Conservation (phyloP, 2,113 vertebrate species). For the Amia ocellicauda region DNA sequence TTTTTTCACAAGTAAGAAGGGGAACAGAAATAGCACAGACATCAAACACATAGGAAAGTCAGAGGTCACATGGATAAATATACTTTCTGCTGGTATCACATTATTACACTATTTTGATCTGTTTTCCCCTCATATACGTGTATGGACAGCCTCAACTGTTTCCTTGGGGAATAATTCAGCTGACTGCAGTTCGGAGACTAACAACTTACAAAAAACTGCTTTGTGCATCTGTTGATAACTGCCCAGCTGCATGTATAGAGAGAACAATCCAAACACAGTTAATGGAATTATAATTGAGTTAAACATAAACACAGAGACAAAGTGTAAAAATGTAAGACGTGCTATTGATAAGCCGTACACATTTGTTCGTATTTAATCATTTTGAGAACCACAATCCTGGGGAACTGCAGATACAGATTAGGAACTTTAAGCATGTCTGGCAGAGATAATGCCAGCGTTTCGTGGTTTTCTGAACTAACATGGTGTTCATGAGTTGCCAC, state of each 20-base stretch:
- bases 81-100: neutral
- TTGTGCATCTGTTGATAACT: conserved; percentile 56
- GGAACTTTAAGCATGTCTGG: neutral
- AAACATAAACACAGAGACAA: neutral
- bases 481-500: neutral
- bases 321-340: neutral
- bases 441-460: neutral
- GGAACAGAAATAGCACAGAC: neutral
- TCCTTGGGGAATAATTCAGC: conserved; percentile 61
- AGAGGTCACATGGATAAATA: too few species aligned
- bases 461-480: neutral
- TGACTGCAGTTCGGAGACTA: conserved; percentile 63
- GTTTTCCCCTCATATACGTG: neutral
- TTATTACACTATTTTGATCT: neutral
- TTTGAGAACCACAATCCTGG: neutral
- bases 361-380: neutral
- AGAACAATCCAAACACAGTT: conserved; percentile 25
- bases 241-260: conserved; percentile 44
- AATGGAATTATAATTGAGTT: neutral
- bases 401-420: neutral
- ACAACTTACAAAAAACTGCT: conserved; percentile 55
- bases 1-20: neutral
- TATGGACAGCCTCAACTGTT: conserved; percentile 23
- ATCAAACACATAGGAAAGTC: neutral
- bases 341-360: neutral